Base-by-base conservation (phyloP, 2,113 vertebrate species). In the Bostrychus sinensis region DNA sequence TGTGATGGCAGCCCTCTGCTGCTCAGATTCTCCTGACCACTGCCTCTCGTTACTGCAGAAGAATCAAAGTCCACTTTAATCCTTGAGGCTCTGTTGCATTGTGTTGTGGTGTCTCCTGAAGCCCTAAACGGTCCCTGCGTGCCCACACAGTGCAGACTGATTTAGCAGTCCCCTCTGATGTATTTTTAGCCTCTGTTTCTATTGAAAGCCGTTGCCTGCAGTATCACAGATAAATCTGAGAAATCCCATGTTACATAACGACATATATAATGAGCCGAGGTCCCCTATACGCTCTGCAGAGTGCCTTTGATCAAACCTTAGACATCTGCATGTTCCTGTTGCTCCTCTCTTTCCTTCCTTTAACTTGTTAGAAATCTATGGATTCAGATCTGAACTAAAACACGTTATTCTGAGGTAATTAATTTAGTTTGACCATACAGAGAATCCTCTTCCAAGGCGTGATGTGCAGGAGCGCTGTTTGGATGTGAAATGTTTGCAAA, bases 201-300 rank as follows among this genome's bases (percentile, higher is more conserved):
- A 39, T 12, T 39, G 56, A 25, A 20, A 72, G 23, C 73, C 28
- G 76, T 76, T 76, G 62, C 75, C 83, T 82, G 82, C 79, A 77
- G 70, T 70, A 70, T 81, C 73, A n/a, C n/a, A 75, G 72, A 81
- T 80, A 75, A 75, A 83, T 80, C 79, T 66, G 63, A 75, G 70
- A 54, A 64, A 55, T 56, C 59, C 37, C 11, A 36, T 60, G 73
- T 87, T 83, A 48, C 63, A 68, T 86, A 86, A 89, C 74, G 42
- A 74, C 77, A 86, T 84, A 42, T 53, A 62, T 80, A 81, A 85
- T 77, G 67, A 82, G 57, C 20, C 72, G 64, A 80, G 50, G 38
- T 56, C 37, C 46, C 59, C 66, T 56, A 67, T 77, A 50, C 57
- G 68, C 56, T 57, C 77, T 79, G 32, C 11, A 34, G 11, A 34